Evolutionary conservation across 2,113 vertebrate genomes (phyloP), one percentile per base, ranked within the genome.

Genomic region (Ammodytes marinus): DNA sequence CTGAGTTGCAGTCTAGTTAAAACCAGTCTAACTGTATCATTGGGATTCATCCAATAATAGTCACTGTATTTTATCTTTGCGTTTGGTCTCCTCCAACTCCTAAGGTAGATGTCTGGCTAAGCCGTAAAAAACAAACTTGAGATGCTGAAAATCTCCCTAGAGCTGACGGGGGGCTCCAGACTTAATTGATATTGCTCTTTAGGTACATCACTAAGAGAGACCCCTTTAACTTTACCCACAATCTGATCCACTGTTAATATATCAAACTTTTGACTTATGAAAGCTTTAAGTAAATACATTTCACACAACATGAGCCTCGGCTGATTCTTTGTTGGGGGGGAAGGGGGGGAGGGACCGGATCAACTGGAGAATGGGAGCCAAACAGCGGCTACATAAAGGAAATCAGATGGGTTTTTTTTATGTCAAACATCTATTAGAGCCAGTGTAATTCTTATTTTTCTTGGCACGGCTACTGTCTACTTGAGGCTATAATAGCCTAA

Each of bases 331-430:
- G 27, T 27, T 27, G 27, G 27, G 27, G 27, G 40, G 15, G 4
- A 11, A n/a, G 37, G 14, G 7, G 37, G 8, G n/a, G 13, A 0
- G 14, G 40, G 39, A 45, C 35, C 5, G 9, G 8, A 39, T 40
- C 6, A 35, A 13, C 11, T 2, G n/a, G 14, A 40, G 19, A 59
- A 19, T 4, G 1, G 11, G 15, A 66, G 19, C 27, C 27, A 66
- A 19, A 27, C 7, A 2, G 50, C 58, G 10, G 49, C 6, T 1
- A 4, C 47, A 10, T 27, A 19, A 63, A 49, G 42, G 10, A 69
- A 45, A 40, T 46, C 47, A 54, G 49, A 49, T 40, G 15, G 27
- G 40, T 27, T 59, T 72, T 72, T 53, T 55, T 17, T 68, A 43
- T 37, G 27, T 46, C 52, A 64, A 55, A 27, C 2, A 4, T 61